These are phyloP conservation scores for Pollimyrus isidori DNA, from an alignment of 2,113 vertebrate genomes.

Conservation along the genomic window DNA sequence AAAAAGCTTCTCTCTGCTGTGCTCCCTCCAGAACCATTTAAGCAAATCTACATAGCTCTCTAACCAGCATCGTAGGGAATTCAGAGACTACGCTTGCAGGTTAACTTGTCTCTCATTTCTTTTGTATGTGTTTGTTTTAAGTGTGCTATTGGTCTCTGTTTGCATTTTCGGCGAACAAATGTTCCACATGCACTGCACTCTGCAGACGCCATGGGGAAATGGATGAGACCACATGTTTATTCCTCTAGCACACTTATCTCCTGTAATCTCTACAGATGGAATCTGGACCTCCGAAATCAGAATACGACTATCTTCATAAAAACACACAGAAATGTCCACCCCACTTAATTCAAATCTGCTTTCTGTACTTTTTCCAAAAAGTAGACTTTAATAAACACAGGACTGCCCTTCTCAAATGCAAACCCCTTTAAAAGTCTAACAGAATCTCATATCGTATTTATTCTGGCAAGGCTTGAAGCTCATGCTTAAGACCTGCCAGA, in stretches of 20 bases:
- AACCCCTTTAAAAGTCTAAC: constrained; percentile 13
- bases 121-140: not conserved
- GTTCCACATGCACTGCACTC: not conserved
- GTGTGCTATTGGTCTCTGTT: not conserved
- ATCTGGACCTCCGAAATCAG: constrained; percentile 23
- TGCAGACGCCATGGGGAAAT: constrained; percentile 16
- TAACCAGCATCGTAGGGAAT: not conserved
- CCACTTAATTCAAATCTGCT: constrained; percentile 31
- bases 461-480: constrained; percentile 37
- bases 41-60: not conserved
- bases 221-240: constrained; percentile 26
- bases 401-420: constrained; percentile 34
- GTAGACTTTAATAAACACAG: constrained; percentile 34
- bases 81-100: not conserved
- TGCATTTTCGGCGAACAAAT: not conserved
- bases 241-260: constrained; percentile 33
- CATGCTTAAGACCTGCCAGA: not conserved
- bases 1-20: not conserved
- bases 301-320: constrained; percentile 28
- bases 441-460: constrained; percentile 40
- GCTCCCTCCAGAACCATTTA: not conserved
- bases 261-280: constrained; percentile 35
- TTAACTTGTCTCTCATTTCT: not conserved
- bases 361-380: constrained; percentile 35
- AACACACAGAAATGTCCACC: constrained; percentile 23